Percentiles rank a stretch among this genome's conserved stretches.
These are phyloP conservation scores for Tachysurus vachellii DNA, from an alignment of 2,113 vertebrate species.

Conservation along the genomic window DNA sequence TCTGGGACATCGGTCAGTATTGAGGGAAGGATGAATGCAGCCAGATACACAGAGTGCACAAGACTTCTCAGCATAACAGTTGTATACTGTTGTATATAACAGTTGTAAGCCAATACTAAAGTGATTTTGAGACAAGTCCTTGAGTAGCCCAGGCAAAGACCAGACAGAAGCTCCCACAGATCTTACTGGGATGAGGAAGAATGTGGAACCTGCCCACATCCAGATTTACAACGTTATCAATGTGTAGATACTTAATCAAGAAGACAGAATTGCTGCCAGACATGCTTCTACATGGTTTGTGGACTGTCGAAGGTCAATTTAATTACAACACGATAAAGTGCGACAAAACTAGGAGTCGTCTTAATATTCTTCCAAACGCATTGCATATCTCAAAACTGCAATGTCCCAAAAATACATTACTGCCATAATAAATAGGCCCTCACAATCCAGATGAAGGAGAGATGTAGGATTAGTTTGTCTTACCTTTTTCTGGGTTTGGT, in stretches of 20 bases:
- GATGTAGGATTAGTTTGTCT: constrained; percentile 1
- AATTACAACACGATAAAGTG: not conserved
- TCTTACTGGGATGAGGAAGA: not conserved
- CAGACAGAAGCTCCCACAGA: not conserved
- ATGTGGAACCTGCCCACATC: not conserved
- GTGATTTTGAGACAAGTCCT: not conserved
- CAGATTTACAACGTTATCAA: not conserved
- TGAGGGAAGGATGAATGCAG: not conserved
- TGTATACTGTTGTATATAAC: too few species aligned
- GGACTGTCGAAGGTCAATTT: not conserved
- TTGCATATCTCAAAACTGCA: not conserved
- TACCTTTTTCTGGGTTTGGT: constrained; percentile 89
- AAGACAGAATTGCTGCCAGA: not conserved
- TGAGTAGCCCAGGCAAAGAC: not conserved
- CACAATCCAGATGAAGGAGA: not conserved
- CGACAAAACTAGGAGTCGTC: not conserved
- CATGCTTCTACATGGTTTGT: not conserved
- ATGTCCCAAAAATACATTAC: not conserved
- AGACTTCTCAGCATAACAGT: not conserved
- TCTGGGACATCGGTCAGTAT: not conserved
- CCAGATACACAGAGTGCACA: not conserved
- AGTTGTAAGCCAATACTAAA: not conserved
- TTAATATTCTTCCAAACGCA: not conserved
- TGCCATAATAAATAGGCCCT: not conserved
- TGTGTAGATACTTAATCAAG: not conserved